Evolutionary conservation across 1,140 invertebrate genomes (phyloP), one percentile per base, ranked within the genome.

Genomic region (Brachionus calyciflorus): DNA sequence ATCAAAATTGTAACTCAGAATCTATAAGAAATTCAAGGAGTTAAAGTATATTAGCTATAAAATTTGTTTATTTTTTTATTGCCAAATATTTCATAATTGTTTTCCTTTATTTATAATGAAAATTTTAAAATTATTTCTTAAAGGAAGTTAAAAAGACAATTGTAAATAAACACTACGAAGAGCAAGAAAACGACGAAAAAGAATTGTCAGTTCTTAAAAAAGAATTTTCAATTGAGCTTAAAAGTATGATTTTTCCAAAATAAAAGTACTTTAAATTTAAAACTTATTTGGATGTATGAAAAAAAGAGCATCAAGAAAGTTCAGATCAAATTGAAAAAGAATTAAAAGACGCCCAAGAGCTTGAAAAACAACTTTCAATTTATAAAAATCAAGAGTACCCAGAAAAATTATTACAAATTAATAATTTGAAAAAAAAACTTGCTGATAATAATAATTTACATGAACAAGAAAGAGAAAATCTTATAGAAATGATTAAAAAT

Each of bases 371-470:
- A 40, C 24, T 73, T 30, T 51, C 51, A 14, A 73, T 49, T 24
- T 73, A 73, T 24, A 73, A 73, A 73, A 73, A 73, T 51, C 69
- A 73, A 30, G 69, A 73, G 24, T 73, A 73, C 41, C 69, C 69
- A 12, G 69, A 73, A 41, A 73, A 55, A 40, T 28, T 73, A 2
- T 10, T 73, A 10, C 46, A 51, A 55, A 73, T 51, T 51, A 73
- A 73, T n/a, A 73, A 40, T 40, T 21, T 73, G n/a, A 49, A 55
- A 37, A 73, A 73, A 46, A 49, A 73, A 40, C 26, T 73, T 6
- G 30, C 46, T 1, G 69, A 73, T n/a, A 51, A 40, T 19, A 73
- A 55, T 40, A 49, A 37, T 51, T 14, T 55, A 21, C 69, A 73
- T 30, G n/a, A 73, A 5, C 46, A 55, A 19, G 69, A 73, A 55